phyloP scores from a whole-genome alignment of 2,888 invertebrate species.

The Leptopilina drosophilae region DNA sequence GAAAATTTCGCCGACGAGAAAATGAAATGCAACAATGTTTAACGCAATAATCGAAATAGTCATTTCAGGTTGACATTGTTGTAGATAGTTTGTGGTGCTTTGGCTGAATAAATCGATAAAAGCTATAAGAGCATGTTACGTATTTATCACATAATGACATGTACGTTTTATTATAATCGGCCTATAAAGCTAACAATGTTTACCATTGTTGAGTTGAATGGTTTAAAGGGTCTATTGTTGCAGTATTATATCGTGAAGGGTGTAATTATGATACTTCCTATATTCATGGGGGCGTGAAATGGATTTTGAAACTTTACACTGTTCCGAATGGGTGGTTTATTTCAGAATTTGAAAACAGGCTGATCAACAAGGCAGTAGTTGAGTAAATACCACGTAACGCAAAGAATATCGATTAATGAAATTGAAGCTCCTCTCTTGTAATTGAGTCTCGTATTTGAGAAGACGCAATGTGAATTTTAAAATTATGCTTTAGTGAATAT shows the following conservation, averaged over 20 bases:
- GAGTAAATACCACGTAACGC: slow-evolving; percentile 25
- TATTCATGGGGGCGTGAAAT: slow-evolving; percentile 8
- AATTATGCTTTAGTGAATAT: neutral
- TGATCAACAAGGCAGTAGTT: slow-evolving; percentile 11
- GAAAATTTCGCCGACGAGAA: too few relatives aligned
- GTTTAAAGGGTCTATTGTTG: slow-evolving; percentile 9
- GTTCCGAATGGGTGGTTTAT: neutral
- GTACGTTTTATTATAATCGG: slow-evolving; percentile 7
- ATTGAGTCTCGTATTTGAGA: slow-evolving; percentile 19
- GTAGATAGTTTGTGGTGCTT: neutral
- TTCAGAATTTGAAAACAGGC: slow-evolving; percentile 13
- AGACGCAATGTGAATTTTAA: neutral
- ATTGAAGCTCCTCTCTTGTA: slow-evolving; percentile 1
- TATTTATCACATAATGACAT: slow-evolving; percentile 14
- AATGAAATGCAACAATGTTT: too few relatives aligned
- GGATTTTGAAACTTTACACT: slow-evolving; percentile 9
- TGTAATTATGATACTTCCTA: slow-evolving; percentile 15
- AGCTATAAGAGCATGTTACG: neutral
- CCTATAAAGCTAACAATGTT: slow-evolving; percentile 17
- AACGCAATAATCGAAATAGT: neutral
- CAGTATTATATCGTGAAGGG: slow-evolving; percentile 1
- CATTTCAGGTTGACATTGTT: neutral
- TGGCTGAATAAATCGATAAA: neutral
- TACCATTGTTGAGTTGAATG: slow-evolving; percentile 7
- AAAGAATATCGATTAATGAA: slow-evolving; percentile 21